Evolutionary conservation across 2,113 vertebrate genomes (phyloP).

Genomic region (Hirundichthys speculiger): DNA sequence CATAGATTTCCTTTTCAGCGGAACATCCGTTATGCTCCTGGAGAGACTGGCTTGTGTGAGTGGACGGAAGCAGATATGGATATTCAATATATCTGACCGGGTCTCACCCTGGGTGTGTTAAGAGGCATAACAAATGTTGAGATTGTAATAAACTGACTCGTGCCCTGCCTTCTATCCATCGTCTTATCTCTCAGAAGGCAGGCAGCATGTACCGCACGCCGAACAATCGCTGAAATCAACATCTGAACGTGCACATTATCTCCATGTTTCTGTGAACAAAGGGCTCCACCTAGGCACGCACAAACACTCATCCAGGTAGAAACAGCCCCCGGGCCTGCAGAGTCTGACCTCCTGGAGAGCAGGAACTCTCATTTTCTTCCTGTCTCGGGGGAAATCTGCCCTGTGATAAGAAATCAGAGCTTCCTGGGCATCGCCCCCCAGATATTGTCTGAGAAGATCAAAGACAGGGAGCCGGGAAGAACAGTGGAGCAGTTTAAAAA

Average conservation of each 20-base stretch:
- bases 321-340: constrained; percentile 63
- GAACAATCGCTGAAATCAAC: constrained; percentile 18
- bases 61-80: constrained; percentile 65
- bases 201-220: constrained; percentile 7
- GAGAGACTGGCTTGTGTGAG: constrained; percentile 56
- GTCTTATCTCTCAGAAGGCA: constrained; percentile 31
- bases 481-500: constrained; percentile 58
- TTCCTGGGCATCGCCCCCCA: constrained; percentile 73
- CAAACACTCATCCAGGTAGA: constrained; percentile 52
- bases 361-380: constrained; percentile 77
- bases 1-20: constrained; percentile 73
- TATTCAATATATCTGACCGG: constrained; percentile 71
- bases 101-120: constrained; percentile 59
- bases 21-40: constrained; percentile 63
- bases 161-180: constrained; percentile 25
- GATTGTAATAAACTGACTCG: constrained; percentile 60
- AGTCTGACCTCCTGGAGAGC: constrained; percentile 67
- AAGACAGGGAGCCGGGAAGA: constrained; percentile 67
- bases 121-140: constrained; percentile 64
- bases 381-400: constrained; percentile 81
- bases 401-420: constrained; percentile 77
- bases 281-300: constrained; percentile 25
- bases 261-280: constrained; percentile 22
- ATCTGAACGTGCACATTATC: neutral
- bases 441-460: constrained; percentile 79